Percentiles rank a stretch among this genome's conserved stretches.
Evolutionary conservation across 2,888 invertebrate species (phyloP).

Genomic region (Limenitis arthemis): DNA sequence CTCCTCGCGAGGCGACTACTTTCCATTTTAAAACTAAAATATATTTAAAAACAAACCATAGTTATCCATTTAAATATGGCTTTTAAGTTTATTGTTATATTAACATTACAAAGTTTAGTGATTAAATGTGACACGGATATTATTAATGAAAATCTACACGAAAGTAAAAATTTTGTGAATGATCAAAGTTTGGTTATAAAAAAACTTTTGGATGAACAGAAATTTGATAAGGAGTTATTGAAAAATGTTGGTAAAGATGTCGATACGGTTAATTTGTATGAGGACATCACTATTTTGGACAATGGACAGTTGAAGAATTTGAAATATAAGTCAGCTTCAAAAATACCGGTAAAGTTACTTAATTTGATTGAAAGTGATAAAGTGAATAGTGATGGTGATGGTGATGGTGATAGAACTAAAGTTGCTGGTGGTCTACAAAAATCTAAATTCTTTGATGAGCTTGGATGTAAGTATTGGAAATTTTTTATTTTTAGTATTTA

Average conservation of each 20-base stretch:
- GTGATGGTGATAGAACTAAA: conserved; percentile 23
- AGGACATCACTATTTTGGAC: conserved; percentile 55
- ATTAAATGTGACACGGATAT: conserved; percentile 28
- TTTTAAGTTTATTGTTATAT: conserved; percentile 15
- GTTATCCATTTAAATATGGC: background rate
- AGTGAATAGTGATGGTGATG: conserved; percentile 24
- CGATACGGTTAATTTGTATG: conserved; percentile 46
- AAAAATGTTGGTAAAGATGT: conserved; percentile 34
- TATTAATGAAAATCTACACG: conserved; percentile 38
- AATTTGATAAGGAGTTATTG: conserved; percentile 38
- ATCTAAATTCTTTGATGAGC: conserved; percentile 79
- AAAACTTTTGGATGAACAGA: conserved; percentile 40
- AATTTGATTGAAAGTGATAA: conserved; percentile 29
- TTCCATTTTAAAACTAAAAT: conserved; percentile 35
- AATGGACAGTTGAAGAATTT: conserved; percentile 50
- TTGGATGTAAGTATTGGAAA: conserved; percentile 75
- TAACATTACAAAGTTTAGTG: background rate
- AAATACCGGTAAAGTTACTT: conserved; percentile 30
- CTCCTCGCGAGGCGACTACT: conserved; percentile 39
- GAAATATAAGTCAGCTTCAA: conserved; percentile 47
- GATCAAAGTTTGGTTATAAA: conserved; percentile 31
- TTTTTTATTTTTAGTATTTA: background rate
- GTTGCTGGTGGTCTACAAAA: conserved; percentile 35
- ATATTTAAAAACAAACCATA: background rate
- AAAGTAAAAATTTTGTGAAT: conserved; percentile 39